Conservation (phyloP, 2,797 vertebrate genomes). For the Simalia tracyae region DNA sequence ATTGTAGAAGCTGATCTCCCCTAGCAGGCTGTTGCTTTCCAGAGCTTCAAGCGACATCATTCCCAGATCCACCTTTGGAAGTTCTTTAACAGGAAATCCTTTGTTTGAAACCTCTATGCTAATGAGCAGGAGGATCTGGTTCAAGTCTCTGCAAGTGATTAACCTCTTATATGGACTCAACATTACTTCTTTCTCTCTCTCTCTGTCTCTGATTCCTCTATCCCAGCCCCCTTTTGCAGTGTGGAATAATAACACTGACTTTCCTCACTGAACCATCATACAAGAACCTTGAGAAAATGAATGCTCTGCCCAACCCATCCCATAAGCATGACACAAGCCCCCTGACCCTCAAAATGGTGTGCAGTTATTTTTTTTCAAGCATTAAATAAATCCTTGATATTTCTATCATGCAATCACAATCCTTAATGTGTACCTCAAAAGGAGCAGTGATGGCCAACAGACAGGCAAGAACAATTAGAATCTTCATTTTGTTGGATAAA, state of each 20-base stretch:
- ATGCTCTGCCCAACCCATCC: background rate
- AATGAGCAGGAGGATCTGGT: background rate
- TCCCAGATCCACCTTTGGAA: background rate
- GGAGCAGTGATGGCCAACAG: background rate
- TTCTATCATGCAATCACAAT: background rate
- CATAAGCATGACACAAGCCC: background rate
- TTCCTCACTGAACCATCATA: background rate
- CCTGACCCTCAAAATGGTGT: background rate
- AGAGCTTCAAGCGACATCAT: background rate
- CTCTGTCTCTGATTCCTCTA: background rate
- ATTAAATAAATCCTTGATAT: background rate
- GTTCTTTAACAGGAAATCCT: background rate
- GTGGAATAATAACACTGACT: background rate
- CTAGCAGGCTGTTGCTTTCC: background rate
- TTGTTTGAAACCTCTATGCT: background rate
- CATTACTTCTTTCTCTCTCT: background rate
- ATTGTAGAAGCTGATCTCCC: background rate
- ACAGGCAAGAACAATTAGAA: constrained; percentile 3
- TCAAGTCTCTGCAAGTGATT: background rate
- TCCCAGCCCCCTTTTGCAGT: background rate
- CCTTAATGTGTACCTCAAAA: constrained; percentile 14
- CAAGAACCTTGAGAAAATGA: background rate
- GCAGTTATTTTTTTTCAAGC: background rate
- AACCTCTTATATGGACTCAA: background rate
- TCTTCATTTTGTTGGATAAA: constrained; percentile 11